Evolutionary conservation across 1,140 invertebrate species (phyloP).

Genomic region (Metaphire vulgaris): DNA sequence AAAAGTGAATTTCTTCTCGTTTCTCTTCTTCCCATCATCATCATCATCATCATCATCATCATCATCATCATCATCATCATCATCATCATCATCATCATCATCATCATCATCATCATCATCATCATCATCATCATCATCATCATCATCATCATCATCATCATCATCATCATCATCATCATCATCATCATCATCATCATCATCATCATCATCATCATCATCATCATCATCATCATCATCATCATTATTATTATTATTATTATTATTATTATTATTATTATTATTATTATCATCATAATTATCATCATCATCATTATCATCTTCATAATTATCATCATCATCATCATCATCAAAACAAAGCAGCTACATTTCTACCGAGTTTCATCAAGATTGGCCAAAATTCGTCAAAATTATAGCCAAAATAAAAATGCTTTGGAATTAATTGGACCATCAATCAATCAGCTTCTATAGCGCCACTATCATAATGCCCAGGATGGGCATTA

Average conservation of each 20-base stretch:
- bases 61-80: background rate
- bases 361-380: no score
- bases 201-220: conserved; percentile 4
- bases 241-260: background rate
- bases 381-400: no score
- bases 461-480: no score
- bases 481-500: no score
- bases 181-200: background rate
- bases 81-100: conserved; percentile 6
- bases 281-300: background rate
- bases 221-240: conserved; percentile 2
- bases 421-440: no score
- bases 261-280: background rate
- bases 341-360: no score
- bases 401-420: no score
- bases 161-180: background rate
- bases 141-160: background rate
- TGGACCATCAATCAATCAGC: no score
- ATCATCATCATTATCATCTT: conserved; percentile 3
- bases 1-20: background rate
- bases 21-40: background rate
- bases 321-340: background rate
- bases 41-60: conserved; percentile 1
- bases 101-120: background rate
- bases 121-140: background rate